Evolutionary conservation across 2,888 invertebrate genomes (phyloP).

Genomic region (Dorcus parallelipipedus): DNA sequence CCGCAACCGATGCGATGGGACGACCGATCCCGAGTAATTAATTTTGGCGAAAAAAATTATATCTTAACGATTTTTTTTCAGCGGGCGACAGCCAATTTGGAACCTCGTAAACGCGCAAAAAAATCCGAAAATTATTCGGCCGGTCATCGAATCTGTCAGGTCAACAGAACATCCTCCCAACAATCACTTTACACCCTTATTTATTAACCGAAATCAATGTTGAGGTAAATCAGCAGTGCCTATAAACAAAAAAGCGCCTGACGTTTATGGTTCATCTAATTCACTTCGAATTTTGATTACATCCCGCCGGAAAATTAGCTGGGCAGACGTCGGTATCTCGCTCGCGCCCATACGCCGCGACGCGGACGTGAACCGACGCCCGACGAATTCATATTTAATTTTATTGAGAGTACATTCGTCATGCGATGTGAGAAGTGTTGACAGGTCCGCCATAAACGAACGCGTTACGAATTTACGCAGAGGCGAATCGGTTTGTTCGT

Average conservation of each 20-base stretch:
- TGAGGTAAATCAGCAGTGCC: constrained; percentile 41
- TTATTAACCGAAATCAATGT: constrained; percentile 46
- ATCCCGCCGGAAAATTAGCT: constrained; percentile 16
- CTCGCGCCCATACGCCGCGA: too few relatives aligned
- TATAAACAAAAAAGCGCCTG: constrained; percentile 30
- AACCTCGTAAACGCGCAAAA: too few relatives aligned
- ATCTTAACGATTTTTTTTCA: too few relatives aligned
- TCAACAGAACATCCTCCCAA: constrained; percentile 17
- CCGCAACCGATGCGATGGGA: too few relatives aligned
- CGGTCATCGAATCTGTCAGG: constrained; percentile 19
- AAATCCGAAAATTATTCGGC: constrained; percentile 1
- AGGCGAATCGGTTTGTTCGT: too few relatives aligned
- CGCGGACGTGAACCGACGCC: too few relatives aligned
- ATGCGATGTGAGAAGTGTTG: constrained; percentile 32
- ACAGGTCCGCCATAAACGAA: constrained; percentile 34
- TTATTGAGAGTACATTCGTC: constrained; percentile 24
- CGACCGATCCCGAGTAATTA: too few relatives aligned
- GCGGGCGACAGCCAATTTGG: too few relatives aligned
- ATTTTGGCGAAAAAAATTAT: too few relatives aligned
- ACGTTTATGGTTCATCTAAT: constrained; percentile 46
- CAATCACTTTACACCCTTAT: constrained; percentile 44
- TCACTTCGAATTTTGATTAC: constrained; percentile 35
- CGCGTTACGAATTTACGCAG: too few relatives aligned
- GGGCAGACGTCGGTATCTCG: too few relatives aligned
- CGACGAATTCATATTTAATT: not conserved